Evolutionary conservation across 2,888 invertebrate genomes (phyloP), one percentile per base, ranked within the genome.

Genomic region (Catotricha subobsoleta): DNA sequence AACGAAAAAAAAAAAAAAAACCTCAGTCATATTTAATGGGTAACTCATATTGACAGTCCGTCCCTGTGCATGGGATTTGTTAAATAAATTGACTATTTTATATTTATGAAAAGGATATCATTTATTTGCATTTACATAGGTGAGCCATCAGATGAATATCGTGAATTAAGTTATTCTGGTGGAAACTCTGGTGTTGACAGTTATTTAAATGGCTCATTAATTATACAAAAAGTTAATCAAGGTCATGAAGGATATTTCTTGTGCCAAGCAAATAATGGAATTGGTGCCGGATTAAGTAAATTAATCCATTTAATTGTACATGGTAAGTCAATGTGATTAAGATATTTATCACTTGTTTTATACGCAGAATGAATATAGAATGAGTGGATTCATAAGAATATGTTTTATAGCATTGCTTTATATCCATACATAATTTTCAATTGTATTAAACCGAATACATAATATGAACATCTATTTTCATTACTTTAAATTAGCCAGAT

Each of bases 221-320:
- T 66, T 43, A 68, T 71, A 52, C 60, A 65, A 6, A 62, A 64
- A 51, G 67, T 70, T 25, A 60, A 60, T 7, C 61, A 67, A 38
- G 69, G 69, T 44, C 69, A 71, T 45, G 67, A 67, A 41, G 69
- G 69, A 13, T 66, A 64, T 51, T 70, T 67, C 50, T 57, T 74
- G 42, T 74, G 74, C 54, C 69, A 72, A 49, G 71, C 72, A 12
- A 68, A 64, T 56, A 74, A 75, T 54, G 68, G 69, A 15, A 69
- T 74, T 42, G 73, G 73, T 1, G 67, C 69, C 3, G 72, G 69
- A 27, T 63, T 74, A 47, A 74, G 72, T 56, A 72, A 72, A 53
- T 65, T 73, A 44, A 68, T 75, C 39, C 67, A 67, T 41, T 59
- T 75, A 45, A 69, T 67, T 29, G 74, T 75, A 29, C 71, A 72